These are phyloP conservation scores for Drosophila kurseongensis DNA, from an alignment of 1,140 invertebrate genomes.

Conservation along the genomic window DNA sequence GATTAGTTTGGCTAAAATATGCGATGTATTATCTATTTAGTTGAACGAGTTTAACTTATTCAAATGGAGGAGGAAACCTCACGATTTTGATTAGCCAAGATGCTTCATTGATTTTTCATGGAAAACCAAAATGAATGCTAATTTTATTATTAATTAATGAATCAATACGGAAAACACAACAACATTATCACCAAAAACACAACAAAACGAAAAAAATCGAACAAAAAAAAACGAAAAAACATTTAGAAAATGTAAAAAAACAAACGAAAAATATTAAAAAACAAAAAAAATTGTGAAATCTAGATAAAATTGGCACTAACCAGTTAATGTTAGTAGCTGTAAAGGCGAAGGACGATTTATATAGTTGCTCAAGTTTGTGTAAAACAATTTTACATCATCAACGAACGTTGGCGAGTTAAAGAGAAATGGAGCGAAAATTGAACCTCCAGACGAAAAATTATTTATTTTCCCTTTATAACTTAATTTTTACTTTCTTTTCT, in stretches of 20 bases:
- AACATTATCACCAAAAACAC: conserved; percentile 62
- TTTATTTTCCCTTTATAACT: conserved; percentile 46
- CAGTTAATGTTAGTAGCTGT: conserved; percentile 38
- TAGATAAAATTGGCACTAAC: conserved; percentile 66
- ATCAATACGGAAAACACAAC: conserved; percentile 32
- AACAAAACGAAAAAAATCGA: conserved; percentile 59
- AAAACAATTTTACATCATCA: conserved; percentile 59
- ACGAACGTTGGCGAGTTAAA: conserved; percentile 19
- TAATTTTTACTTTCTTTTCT: conserved; percentile 23
- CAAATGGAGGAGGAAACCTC: conserved; percentile 42
- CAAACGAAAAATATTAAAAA: conserved; percentile 54
- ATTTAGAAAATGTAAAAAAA: conserved; percentile 46
- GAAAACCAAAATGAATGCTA: conserved; percentile 70
- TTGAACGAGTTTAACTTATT: conserved; percentile 71
- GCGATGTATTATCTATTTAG: conserved; percentile 69
- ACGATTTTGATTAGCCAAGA: conserved; percentile 49
- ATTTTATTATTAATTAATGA: conserved; percentile 34
- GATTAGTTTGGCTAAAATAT: conserved; percentile 65
- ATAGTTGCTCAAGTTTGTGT: conserved; percentile 42
- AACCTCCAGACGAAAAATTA: conserved; percentile 22
- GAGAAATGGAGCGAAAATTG: conserved; percentile 19
- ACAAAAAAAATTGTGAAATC: conserved; percentile 50
- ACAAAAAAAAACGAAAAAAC: conserved; percentile 67
- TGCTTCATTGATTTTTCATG: conserved; percentile 77
- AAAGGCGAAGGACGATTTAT: conserved; percentile 25